Evolutionary conservation across 2,888 invertebrate genomes (phyloP).

Genomic region (Frankliniella fusca): DNA sequence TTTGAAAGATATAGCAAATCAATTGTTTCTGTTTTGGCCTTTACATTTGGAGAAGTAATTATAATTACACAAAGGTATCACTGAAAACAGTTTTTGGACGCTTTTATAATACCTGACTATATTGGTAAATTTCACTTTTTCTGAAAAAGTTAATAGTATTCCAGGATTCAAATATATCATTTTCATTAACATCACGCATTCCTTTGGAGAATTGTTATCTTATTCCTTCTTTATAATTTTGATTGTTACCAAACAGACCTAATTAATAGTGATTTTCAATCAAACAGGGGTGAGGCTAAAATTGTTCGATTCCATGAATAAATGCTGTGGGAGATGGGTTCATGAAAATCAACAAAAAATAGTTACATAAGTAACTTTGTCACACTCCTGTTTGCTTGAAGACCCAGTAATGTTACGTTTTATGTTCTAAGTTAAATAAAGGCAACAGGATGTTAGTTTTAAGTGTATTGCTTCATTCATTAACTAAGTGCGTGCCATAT

Average conservation of each 20-base stretch:
- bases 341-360: neutral
- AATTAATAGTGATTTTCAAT: neutral
- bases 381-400: neutral
- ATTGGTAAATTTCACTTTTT: too few species aligned
- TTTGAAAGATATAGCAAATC: neutral
- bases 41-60: too few species aligned
- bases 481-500: neutral
- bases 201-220: neutral
- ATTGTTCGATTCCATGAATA: neutral
- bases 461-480: neutral
- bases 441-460: neutral
- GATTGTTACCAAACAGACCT: conserved; percentile 16
- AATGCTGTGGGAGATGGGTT: neutral
- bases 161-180: too few species aligned
- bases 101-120: neutral
- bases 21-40: neutral
- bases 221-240: neutral
- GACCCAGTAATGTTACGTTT: neutral
- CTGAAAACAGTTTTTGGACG: neutral
- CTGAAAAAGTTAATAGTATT: too few species aligned
- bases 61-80: too few species aligned
- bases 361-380: neutral
- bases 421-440: neutral
- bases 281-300: neutral
- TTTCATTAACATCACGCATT: conserved; percentile 17